Percentiles rank a stretch among this genome's conserved stretches.
Conservation (phyloP, 2,113 vertebrate genomes). For the Eublepharis macularius region DNA sequence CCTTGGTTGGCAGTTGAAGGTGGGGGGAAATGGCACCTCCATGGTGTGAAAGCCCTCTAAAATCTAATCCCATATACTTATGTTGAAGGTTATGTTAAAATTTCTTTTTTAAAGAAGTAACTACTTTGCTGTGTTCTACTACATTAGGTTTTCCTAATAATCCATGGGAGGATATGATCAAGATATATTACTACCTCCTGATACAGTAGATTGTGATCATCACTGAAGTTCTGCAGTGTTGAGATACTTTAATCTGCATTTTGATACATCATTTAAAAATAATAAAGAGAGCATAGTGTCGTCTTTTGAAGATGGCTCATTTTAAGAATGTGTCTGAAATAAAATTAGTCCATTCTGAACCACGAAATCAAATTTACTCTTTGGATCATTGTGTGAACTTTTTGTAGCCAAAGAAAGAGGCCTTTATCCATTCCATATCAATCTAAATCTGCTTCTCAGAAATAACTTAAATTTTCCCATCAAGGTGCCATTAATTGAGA, state of each 20-base stretch:
- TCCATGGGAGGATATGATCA: constrained; percentile 59
- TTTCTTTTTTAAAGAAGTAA: constrained; percentile 35
- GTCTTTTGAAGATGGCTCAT: constrained; percentile 11
- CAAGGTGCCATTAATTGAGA: constrained; percentile 64
- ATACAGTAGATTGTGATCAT: constrained; percentile 23
- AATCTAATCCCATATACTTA: constrained; percentile 3
- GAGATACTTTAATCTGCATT: constrained; percentile 31
- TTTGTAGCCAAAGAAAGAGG: constrained; percentile 27
- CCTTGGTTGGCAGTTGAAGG: not conserved
- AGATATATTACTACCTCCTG: constrained; percentile 60
- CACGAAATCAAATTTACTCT: not conserved
- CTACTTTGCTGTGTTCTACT: constrained; percentile 57
- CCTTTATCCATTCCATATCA: constrained; percentile 44
- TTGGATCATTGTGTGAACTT: constrained; percentile 23
- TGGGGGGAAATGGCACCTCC: not conserved
- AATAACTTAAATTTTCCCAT: constrained; percentile 59
- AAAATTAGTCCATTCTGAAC: not conserved
- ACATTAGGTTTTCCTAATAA: constrained; percentile 71
- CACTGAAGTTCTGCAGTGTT: constrained; percentile 29
- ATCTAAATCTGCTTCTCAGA: constrained; percentile 42
- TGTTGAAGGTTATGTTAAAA: constrained; percentile 17
- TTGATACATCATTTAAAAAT: constrained; percentile 25
- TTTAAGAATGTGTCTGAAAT: not conserved
- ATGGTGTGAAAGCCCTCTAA: constrained; percentile 5
- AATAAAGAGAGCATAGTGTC: not conserved